Evolutionary conservation across 2,888 invertebrate species (phyloP).

Genomic region (Cybosia mesomella): DNA sequence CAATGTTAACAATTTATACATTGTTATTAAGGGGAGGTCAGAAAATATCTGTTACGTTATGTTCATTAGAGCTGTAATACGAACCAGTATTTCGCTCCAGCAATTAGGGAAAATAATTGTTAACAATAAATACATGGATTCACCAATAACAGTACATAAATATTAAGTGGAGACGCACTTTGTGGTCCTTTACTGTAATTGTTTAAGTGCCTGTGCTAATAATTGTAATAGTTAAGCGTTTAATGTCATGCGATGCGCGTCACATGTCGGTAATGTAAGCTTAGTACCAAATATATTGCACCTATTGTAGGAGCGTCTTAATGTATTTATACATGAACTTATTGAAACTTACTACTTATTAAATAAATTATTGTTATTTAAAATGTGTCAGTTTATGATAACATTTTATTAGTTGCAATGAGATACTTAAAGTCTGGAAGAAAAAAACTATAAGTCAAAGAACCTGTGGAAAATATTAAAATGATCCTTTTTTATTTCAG

Average conservation of each 20-base stretch:
- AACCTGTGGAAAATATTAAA: no score
- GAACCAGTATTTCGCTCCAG: constrained; percentile 68
- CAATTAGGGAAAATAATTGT: constrained; percentile 84
- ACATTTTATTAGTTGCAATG: no score
- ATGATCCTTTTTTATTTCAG: no score
- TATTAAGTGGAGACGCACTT: constrained; percentile 75
- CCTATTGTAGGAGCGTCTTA: neutral
- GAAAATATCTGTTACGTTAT: constrained; percentile 84
- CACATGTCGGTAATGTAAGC: constrained; percentile 34
- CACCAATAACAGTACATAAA: constrained; percentile 73
- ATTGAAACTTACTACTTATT: no score
- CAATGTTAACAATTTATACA: constrained; percentile 65
- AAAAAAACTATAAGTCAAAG: no score
- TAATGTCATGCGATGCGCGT: constrained; percentile 33
- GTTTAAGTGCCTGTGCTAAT: constrained; percentile 63
- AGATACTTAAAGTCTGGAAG: no score
- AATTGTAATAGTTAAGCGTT: constrained; percentile 37
- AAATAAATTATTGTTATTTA: no score
- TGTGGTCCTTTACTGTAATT: constrained; percentile 79
- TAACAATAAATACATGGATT: constrained; percentile 76
- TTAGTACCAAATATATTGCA: constrained; percentile 26
- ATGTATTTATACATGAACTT: neutral
- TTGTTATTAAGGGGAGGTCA: constrained; percentile 70
- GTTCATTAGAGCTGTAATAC: constrained; percentile 81
- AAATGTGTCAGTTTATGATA: no score